phyloP scores from a whole-genome alignment of 1,140 invertebrate genomes.

The Philopotamus ludificatus region DNA sequence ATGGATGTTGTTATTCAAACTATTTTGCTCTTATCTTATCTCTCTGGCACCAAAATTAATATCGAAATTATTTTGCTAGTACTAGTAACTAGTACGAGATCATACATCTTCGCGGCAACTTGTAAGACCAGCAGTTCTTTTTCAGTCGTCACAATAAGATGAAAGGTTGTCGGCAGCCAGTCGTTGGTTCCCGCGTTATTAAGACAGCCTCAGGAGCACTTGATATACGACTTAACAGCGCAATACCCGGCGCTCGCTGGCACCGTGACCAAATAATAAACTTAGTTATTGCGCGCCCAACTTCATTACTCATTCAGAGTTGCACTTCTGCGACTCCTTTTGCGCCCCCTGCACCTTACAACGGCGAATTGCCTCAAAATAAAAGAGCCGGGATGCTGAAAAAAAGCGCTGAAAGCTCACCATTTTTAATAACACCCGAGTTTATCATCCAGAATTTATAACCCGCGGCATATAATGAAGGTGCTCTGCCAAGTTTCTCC shows the following conservation, averaged over 20 bases:
- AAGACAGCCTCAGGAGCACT: background rate
- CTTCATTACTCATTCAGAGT: background rate
- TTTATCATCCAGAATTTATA: background rate
- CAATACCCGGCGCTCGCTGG: background rate
- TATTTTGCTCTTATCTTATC: no score
- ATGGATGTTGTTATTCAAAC: no score
- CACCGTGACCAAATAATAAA: background rate
- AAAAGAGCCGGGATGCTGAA: no score
- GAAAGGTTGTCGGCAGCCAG: background rate
- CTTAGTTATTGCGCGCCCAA: background rate
- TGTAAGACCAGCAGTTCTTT: no score
- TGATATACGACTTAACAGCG: background rate
- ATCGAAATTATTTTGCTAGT: no score
- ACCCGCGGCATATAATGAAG: conserved; percentile 4
- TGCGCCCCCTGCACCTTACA: no score
- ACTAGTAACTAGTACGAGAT: no score
- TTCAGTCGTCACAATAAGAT: background rate
- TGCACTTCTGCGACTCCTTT: background rate
- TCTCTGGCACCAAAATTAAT: no score
- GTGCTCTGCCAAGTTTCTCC: conserved; percentile 11
- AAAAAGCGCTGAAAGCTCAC: no score
- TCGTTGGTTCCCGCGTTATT: background rate
- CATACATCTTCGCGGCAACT: no score
- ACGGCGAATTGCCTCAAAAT: no score
- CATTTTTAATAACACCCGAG: background rate